Base-by-base conservation (phyloP, 2,797 vertebrate genomes). In the Muraenolepis orangiensis region DNA sequence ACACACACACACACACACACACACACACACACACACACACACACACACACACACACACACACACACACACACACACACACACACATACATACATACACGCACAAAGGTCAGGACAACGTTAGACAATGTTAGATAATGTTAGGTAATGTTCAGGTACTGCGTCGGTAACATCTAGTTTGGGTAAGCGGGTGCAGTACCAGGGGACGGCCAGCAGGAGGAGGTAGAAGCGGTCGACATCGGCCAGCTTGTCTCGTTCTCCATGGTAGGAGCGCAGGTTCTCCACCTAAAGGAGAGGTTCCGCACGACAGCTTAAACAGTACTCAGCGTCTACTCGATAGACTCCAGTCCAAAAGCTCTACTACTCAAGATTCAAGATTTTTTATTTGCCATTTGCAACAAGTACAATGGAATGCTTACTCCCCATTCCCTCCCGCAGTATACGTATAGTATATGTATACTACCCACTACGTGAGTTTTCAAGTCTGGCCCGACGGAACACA, bases 191-290 rank as follows among this genome's bases (percentile, higher is more conserved):
- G 29, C 42, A 75, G 68, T 46, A 23, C 28, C 32, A 46, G 11
- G 70, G 34, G 20, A 72, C 69, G 16, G 32, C 87, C 80, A 97
- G 88, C 36, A 97, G 92, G 1, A 93, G 91, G 66, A 95, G 80
- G 78, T 96, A 97, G 87, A 96, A 97, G 76, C 86, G 94, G 85
- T 97, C 96, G 0, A 91, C 93, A 0, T 84, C 94, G 31, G 95
- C 91, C 74, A 96, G 84, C 79, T 93, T 95, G 78, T 92, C 82
- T 32, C 40, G 85, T 6, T 95, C 94, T 76, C 91, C 93, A 30
- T 90, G 87, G 87, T 94, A 94, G 4, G 92, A 74, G 76, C 93
- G 95, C 77, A 97, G 87, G 86, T 96, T 95, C 82, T 96, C 95
- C 28, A 94, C 90, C 95, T 96, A 86, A 74, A 66, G 7, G 18